Percentiles rank a stretch among this genome's conserved stretches.
Evolutionary conservation across 2,888 invertebrate genomes (phyloP).

Genomic region (Hybos culiciformis): DNA sequence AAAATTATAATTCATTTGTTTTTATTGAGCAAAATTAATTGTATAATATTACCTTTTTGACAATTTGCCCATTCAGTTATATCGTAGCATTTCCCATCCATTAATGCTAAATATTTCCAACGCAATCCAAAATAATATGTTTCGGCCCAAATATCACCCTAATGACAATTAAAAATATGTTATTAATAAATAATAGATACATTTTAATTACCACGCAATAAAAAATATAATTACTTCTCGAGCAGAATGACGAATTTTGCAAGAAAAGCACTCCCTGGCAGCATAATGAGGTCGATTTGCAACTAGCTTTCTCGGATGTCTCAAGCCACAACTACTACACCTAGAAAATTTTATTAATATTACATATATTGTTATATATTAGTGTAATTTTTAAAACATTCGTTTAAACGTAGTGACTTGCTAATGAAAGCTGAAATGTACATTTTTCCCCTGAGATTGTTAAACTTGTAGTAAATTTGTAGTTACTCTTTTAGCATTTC

Average conservation of each 20-base stretch:
- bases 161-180: constrained; percentile 11
- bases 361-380: too few relatives aligned
- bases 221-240: constrained; percentile 48
- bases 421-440: too few relatives aligned
- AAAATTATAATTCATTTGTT: too few relatives aligned
- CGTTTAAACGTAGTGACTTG: too few relatives aligned
- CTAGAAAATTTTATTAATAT: constrained; percentile 36
- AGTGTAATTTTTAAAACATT: too few relatives aligned
- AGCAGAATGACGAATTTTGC: constrained; percentile 80
- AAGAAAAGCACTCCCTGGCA: constrained; percentile 78
- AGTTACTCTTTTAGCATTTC: too few relatives aligned
- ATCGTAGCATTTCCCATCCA: constrained; percentile 92
- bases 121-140: constrained; percentile 75
- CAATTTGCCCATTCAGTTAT: constrained; percentile 96
- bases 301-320: constrained; percentile 76
- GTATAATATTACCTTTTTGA: constrained; percentile 50
- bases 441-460: too few relatives aligned
- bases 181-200: background rate
- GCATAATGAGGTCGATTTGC: constrained; percentile 82
- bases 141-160: constrained; percentile 96
- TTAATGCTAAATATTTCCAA: constrained; percentile 91
- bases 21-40: too few relatives aligned
- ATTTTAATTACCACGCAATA: background rate
- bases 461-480: too few relatives aligned
- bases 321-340: constrained; percentile 85